A percentile compares a stretch with the other conserved stretches of the same genome.
Evolutionary conservation across 64 coral and sea anemone genomes (phyloP).

Genomic region (Stichodactyla helianthus): DNA sequence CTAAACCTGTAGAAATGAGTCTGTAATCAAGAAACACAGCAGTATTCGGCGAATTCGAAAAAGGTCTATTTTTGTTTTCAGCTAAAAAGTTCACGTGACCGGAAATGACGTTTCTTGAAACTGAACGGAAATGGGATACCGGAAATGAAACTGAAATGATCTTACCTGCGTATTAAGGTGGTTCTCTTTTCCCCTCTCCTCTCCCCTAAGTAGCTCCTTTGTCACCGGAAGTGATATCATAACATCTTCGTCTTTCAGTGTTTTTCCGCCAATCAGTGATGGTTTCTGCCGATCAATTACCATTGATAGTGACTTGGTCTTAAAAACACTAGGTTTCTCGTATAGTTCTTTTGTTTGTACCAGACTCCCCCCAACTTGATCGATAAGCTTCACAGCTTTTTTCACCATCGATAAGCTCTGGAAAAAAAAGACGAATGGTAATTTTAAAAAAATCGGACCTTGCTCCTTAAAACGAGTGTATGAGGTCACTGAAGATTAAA

Average conservation of each 20-base stretch:
- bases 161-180: conserved; percentile 66
- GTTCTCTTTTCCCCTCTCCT: background rate
- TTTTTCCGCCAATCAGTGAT: conserved; percentile 40
- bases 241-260: conserved; percentile 25
- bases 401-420: conserved; percentile 50
- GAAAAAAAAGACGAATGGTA: background rate
- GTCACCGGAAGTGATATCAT: conserved; percentile 47
- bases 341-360: conserved; percentile 69
- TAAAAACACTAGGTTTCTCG: conserved; percentile 77
- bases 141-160: too few relatives aligned
- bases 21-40: too few relatives aligned
- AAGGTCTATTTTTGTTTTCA: too few relatives aligned
- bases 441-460: background rate
- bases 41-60: too few relatives aligned
- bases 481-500: too few relatives aligned
- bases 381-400: conserved; percentile 37
- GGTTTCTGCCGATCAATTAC: conserved; percentile 67
- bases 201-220: conserved; percentile 40
- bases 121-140: too few relatives aligned
- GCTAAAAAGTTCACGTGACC: too few relatives aligned
- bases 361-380: conserved; percentile 48
- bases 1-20: too few relatives aligned
- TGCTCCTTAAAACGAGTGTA: background rate
- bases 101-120: too few relatives aligned
- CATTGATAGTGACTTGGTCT: conserved; percentile 65